These are phyloP conservation scores for Aegotheles bennettii DNA, from an alignment of 2,113 vertebrate genomes.

Conservation along the genomic window DNA sequence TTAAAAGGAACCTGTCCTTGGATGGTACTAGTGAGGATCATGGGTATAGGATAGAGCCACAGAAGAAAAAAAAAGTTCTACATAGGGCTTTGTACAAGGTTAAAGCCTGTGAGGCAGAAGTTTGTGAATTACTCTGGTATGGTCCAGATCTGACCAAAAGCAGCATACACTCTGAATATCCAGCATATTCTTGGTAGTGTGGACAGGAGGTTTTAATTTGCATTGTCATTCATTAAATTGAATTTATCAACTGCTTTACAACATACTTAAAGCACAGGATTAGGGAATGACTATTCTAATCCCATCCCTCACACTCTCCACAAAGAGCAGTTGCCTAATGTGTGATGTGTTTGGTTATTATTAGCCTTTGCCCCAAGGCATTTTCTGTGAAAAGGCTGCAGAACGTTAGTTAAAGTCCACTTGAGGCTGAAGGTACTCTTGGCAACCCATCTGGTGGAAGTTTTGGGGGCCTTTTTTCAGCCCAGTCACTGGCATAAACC, in stretches of 20 bases:
- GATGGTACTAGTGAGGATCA: background rate
- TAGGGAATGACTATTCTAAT: background rate
- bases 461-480: background rate
- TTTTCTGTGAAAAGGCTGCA: background rate
- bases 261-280: background rate
- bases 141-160: background rate
- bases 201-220: background rate
- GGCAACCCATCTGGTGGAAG: background rate
- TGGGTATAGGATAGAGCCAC: background rate
- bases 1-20: background rate
- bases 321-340: accelerated
- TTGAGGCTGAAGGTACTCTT: background rate
- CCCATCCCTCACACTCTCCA: background rate
- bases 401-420: background rate
- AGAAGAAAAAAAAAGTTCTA: background rate
- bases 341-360: background rate
- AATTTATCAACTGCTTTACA: background rate
- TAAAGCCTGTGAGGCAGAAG: background rate
- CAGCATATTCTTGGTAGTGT: background rate
- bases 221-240: background rate
- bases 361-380: background rate
- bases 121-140: background rate
- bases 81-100: background rate
- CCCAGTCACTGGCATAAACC: background rate
- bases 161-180: background rate